These are phyloP conservation scores for Orbicella faveolata DNA, from an alignment of 64 coral and sea anemone genomes.

Conservation along the genomic window DNA sequence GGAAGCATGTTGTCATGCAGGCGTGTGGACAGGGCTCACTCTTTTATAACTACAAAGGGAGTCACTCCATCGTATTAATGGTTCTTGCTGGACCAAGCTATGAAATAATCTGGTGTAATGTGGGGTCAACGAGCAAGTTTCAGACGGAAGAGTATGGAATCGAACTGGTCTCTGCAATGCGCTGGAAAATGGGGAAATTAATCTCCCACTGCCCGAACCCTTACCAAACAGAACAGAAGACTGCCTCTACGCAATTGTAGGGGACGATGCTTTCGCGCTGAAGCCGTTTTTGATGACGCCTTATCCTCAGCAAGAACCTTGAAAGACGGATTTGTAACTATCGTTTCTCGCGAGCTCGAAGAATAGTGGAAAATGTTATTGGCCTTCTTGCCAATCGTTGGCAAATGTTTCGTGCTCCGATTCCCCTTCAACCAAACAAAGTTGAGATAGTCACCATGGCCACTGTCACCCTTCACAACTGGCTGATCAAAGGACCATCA, in stretches of 20 bases:
- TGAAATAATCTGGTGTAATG: slow-evolving; percentile 43
- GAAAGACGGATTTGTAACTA: slow-evolving; percentile 53
- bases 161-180: slow-evolving; percentile 16
- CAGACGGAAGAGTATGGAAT: slow-evolving; percentile 51
- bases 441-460: slow-evolving; percentile 48
- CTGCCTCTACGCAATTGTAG: slow-evolving; percentile 39
- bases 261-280: slow-evolving; percentile 67
- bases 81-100: slow-evolving; percentile 49
- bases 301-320: slow-evolving; percentile 36
- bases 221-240: slow-evolving; percentile 37
- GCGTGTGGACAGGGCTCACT: slow-evolving; percentile 38
- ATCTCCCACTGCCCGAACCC: slow-evolving; percentile 38
- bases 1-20: slow-evolving; percentile 59
- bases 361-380: slow-evolving; percentile 64
- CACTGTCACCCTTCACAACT: slow-evolving; percentile 46
- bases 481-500: slow-evolving; percentile 34
- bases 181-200: slow-evolving; percentile 41
- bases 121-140: slow-evolving; percentile 26
- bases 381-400: slow-evolving; percentile 37
- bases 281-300: slow-evolving; percentile 58
- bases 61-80: slow-evolving; percentile 57
- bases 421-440: slow-evolving; percentile 54
- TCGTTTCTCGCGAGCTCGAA: slow-evolving; percentile 38
- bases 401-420: slow-evolving; percentile 39
- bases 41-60: slow-evolving; percentile 54